Percentiles rank a stretch among this genome's conserved stretches.
phyloP scores from a whole-genome alignment of 2,113 vertebrate genomes.

The Coptodon bakossiorum region DNA sequence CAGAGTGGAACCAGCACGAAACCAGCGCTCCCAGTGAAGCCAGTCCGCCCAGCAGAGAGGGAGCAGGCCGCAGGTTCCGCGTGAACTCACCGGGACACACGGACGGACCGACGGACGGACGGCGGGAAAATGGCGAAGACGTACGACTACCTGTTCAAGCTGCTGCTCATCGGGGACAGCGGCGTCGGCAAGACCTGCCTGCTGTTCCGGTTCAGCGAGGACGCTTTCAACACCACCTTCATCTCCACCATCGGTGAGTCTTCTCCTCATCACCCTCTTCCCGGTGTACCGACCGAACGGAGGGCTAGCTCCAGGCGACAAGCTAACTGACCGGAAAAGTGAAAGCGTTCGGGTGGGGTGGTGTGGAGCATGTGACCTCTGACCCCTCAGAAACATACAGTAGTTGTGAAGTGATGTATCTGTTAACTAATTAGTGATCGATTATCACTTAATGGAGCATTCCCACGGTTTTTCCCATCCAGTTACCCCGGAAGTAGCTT shows the following conservation, averaged over 20 bases:
- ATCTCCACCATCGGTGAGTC: slow-evolving; percentile 74
- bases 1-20: not conserved
- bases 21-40: not conserved
- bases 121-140: slow-evolving; percentile 68
- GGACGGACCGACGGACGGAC: not conserved
- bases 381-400: not conserved
- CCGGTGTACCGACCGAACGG: not conserved
- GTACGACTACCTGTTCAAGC: slow-evolving; percentile 70
- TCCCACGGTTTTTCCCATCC: not conserved
- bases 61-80: not conserved
- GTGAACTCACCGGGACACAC: not conserved
- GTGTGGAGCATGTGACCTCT: not conserved
- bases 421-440: not conserved
- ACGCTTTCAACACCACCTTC: slow-evolving; percentile 74
- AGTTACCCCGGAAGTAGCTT: no score
- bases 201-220: slow-evolving; percentile 75
- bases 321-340: not conserved
- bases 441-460: not conserved
- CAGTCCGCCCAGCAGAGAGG: not conserved
- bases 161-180: slow-evolving; percentile 71
- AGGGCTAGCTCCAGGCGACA: not conserved
- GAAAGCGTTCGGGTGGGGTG: not conserved
- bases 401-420: not conserved
- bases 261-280: not conserved
- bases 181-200: slow-evolving; percentile 76